A percentile compares a stretch with the other conserved stretches of the same genome.
Evolutionary conservation across 2,888 invertebrate species (phyloP).

Genomic region (Lithosia quadra): DNA sequence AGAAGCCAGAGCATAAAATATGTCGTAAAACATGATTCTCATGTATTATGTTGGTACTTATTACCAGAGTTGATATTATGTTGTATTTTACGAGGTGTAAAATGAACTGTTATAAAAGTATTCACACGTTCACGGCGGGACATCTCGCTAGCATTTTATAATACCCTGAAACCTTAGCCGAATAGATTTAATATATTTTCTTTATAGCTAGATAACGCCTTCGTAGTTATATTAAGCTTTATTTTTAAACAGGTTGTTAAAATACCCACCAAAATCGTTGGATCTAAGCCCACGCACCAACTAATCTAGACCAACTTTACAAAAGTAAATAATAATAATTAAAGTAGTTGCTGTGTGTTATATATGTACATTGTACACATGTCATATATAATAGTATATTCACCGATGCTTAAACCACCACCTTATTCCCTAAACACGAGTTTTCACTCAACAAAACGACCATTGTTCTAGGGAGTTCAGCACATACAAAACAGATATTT

Average conservation of each 20-base stretch:
- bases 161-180: slow-evolving; percentile 19
- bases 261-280: not conserved
- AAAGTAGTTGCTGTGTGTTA: too few species aligned
- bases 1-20: slow-evolving; percentile 67
- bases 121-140: slow-evolving; percentile 27
- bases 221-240: not conserved
- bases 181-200: not conserved
- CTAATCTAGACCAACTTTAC: not conserved
- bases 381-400: too few species aligned
- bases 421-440: too few species aligned
- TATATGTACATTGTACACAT: too few species aligned
- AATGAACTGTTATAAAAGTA: slow-evolving; percentile 64
- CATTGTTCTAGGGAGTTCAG: too few species aligned
- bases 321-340: too few species aligned
- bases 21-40: slow-evolving; percentile 73
- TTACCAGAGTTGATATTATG: slow-evolving; percentile 67
- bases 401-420: too few species aligned
- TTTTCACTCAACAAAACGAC: too few species aligned
- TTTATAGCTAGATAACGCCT: not conserved
- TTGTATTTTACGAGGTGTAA: slow-evolving; percentile 74
- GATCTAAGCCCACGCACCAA: not conserved
- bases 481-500: too few species aligned
- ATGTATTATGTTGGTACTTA: slow-evolving; percentile 66
- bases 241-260: not conserved
- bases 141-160: slow-evolving; percentile 18